Evolutionary conservation across 2,888 invertebrate species (phyloP), one percentile per base, ranked within the genome.

Genomic region (Drosophila percnosoma): DNA sequence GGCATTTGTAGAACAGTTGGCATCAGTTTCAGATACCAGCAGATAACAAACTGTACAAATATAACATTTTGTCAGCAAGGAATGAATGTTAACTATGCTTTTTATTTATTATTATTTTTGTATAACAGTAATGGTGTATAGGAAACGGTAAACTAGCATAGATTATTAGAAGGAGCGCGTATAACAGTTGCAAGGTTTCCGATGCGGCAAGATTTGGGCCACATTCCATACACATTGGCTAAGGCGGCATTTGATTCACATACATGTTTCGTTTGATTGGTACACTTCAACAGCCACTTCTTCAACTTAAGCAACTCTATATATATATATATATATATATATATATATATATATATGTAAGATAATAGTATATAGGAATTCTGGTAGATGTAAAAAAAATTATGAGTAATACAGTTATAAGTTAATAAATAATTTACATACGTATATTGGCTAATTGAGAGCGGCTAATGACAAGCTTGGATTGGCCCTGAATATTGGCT

Each of bases 341-440:
- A 51, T 45, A 45, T 15, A 8, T 15, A 24, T 49, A 40, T 5
- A 51, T 51, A 34, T 57, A 52, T 40, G 31, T 57, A 52, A 31
- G n/a, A 8, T 62, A 40, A 36, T 62, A 49, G 42, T 52, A 61
- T 34, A 65, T 81, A 81, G 78, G 78, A 73, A 80, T 81, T 62
- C 18, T 65, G 48, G 59, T 53, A n/a, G 34, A 18, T 59, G 21
- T 18, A 45, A 15, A 59, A 58, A 40, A 21, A 21, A 13, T 55
- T 72, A 49, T 29, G 54, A 62, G 57, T 42, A 45, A 58, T 57
- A 40, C 24, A 59, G 54, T 55, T 51, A 34, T 45, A 36, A 45
- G 42, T 76, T 57, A 74, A 60, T 65, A 75, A 79, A 75, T 68
- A 77, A 80, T 77, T 58, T 77, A 75, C 31, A 51, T 29, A 42